phyloP scores from a whole-genome alignment of 2,888 invertebrate species.

The Xanthostigma xanthostigma region DNA sequence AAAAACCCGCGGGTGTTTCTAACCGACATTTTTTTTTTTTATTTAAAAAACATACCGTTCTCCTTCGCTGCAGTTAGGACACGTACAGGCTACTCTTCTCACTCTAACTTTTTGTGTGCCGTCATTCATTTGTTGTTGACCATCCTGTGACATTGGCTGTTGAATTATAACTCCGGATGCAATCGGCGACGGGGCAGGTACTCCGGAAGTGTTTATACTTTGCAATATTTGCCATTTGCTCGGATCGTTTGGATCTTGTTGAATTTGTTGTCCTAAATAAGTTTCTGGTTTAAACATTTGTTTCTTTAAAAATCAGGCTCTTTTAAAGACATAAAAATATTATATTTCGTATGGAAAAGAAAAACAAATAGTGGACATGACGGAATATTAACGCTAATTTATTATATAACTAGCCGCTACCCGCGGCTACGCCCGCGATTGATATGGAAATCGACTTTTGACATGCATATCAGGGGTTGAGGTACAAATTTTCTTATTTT shows the following conservation, averaged over 20 bases:
- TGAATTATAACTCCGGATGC: slow-evolving; percentile 21
- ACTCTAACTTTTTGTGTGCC: slow-evolving; percentile 37
- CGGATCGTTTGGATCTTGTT: slow-evolving; percentile 70
- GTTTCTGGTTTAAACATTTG: neutral
- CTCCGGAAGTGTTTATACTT: slow-evolving; percentile 24
- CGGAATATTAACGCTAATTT: no score
- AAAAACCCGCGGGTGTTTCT: neutral
- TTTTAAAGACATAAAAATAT: neutral
- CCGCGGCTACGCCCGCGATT: no score
- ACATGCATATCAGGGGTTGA: no score
- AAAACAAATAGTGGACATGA: no score
- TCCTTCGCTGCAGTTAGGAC: slow-evolving; percentile 89
- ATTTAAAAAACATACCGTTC: slow-evolving; percentile 39
- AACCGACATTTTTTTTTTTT: neutral
- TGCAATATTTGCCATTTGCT: slow-evolving; percentile 71
- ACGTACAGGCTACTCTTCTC: slow-evolving; percentile 89
- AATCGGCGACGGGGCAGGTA: slow-evolving; percentile 18
- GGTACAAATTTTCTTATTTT: no score
- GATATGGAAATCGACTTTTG: no score
- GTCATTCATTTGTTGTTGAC: slow-evolving; percentile 17
- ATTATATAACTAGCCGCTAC: no score
- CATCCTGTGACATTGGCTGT: slow-evolving; percentile 14
- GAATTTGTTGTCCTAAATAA: slow-evolving; percentile 46
- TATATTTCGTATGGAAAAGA: neutral
- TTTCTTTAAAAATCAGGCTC: neutral